Percentiles rank a stretch among this genome's conserved stretches.
phyloP scores from a whole-genome alignment of 2,797 vertebrate genomes.

The Ptychobarbus kaznakovi region DNA sequence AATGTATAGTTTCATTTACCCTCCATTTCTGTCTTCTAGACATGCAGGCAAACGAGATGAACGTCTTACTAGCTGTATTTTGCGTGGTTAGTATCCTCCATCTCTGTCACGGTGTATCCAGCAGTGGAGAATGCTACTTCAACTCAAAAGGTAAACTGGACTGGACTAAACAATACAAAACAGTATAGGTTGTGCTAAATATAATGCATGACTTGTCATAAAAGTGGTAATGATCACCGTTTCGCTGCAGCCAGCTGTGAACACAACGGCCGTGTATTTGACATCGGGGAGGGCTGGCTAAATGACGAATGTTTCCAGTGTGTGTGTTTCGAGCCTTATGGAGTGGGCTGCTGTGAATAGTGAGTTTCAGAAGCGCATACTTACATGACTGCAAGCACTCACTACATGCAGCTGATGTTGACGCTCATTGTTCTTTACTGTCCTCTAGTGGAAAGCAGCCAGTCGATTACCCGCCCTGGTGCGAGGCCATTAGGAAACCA shows the following conservation, averaged over 20 bases:
- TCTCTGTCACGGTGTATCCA: slow-evolving; percentile 65
- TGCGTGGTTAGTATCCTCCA: slow-evolving; percentile 66
- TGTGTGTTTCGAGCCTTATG: slow-evolving; percentile 82
- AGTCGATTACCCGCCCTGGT: slow-evolving; percentile 82
- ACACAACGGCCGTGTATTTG: slow-evolving; percentile 72
- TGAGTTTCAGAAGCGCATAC: slow-evolving; percentile 62
- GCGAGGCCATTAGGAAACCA: slow-evolving; percentile 76
- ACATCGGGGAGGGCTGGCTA: slow-evolving; percentile 79
- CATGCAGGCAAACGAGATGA: slow-evolving; percentile 49
- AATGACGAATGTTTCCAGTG: slow-evolving; percentile 79
- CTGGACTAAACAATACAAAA: neutral
- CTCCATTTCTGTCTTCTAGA: neutral
- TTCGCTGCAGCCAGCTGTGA: slow-evolving; percentile 73
- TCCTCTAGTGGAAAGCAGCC: slow-evolving; percentile 71
- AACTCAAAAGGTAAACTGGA: slow-evolving; percentile 76
- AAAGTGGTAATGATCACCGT: neutral
- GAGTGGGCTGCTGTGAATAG: slow-evolving; percentile 82
- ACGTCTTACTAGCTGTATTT: slow-evolving; percentile 58
- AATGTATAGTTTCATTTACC: neutral
- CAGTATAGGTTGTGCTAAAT: neutral
- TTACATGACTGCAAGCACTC: neutral
- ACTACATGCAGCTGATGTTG: neutral
- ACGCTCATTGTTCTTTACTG: slow-evolving; percentile 43
- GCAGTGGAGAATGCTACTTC: slow-evolving; percentile 80
- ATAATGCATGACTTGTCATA: neutral